Evolutionary conservation across 2,113 vertebrate genomes (phyloP).

Genomic region (Gavialis gangeticus): DNA sequence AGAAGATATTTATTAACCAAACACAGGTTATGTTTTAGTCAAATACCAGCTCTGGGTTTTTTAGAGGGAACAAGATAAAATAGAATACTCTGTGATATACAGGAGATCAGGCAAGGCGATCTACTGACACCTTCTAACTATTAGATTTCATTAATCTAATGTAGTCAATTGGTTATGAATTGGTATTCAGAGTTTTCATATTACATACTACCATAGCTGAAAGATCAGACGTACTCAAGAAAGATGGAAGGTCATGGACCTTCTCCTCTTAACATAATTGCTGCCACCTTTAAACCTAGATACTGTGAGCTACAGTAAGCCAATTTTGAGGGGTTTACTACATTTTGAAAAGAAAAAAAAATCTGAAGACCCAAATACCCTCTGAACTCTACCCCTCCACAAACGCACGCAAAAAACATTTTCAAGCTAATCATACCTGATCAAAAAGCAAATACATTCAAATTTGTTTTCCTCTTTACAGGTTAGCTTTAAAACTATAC

Average conservation of each 20-base stretch:
- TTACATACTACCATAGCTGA: background rate
- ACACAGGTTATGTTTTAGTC: background rate
- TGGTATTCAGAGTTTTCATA: background rate
- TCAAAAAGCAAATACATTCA: background rate
- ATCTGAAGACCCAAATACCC: background rate
- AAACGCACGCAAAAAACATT: background rate
- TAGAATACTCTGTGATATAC: background rate
- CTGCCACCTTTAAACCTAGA: background rate
- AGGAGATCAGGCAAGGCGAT: background rate
- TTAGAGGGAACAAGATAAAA: background rate
- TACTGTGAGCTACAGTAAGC: background rate
- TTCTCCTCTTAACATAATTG: background rate
- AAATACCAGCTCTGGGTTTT: background rate
- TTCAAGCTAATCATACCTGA: background rate
- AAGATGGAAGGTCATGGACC: background rate
- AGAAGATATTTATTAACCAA: background rate
- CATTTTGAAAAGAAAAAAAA: background rate
- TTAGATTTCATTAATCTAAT: too few relatives aligned
- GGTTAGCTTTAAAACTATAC: background rate
- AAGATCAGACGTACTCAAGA: background rate
- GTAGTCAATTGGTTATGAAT: too few relatives aligned
- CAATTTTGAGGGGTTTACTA: background rate
- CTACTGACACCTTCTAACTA: too few relatives aligned
- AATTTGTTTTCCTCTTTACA: background rate
- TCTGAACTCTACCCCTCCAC: background rate